Conservation (phyloP, 2,113 vertebrate species). For the Condylura cristata region DNA sequence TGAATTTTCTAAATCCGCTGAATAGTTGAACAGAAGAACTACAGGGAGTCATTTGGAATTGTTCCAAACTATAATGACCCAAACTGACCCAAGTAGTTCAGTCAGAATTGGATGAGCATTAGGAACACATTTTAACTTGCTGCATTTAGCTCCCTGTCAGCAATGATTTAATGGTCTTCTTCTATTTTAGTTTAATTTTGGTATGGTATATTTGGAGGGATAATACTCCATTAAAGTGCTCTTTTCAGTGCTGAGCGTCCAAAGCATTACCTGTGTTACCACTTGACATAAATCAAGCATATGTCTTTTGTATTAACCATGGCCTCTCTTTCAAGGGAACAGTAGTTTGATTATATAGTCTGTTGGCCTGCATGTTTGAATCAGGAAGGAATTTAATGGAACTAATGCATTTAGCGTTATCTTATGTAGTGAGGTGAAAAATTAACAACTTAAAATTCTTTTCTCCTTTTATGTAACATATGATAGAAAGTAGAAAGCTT, state of each 20-base stretch:
- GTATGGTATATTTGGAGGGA: slow-evolving; percentile 65
- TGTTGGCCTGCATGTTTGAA: slow-evolving; percentile 57
- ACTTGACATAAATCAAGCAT: slow-evolving; percentile 71
- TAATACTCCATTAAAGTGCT: slow-evolving; percentile 72
- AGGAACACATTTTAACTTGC: slow-evolving; percentile 65
- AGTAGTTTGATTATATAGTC: slow-evolving; percentile 65
- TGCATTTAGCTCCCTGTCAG: slow-evolving; percentile 66
- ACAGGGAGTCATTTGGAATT: slow-evolving; percentile 70
- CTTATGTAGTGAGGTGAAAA: slow-evolving; percentile 62
- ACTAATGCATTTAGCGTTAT: slow-evolving; percentile 67
- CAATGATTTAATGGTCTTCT: slow-evolving; percentile 61
- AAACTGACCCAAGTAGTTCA: slow-evolving; percentile 56
- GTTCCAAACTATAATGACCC: slow-evolving; percentile 66
- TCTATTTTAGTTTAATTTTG: slow-evolving; percentile 76
- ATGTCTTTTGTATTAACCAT: slow-evolving; percentile 66
- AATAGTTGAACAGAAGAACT: slow-evolving; percentile 45
- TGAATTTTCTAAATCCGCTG: slow-evolving; percentile 48
- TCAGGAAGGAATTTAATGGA: slow-evolving; percentile 69
- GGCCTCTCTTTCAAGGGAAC: slow-evolving; percentile 45
- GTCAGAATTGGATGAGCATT: slow-evolving; percentile 59
- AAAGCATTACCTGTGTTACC: slow-evolving; percentile 73
- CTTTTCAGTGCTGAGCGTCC: slow-evolving; percentile 63
- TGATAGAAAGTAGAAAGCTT: slow-evolving; percentile 45
- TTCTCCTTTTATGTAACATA: slow-evolving; percentile 39
- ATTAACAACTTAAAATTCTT: slow-evolving; percentile 69